Percentiles rank a stretch among this genome's conserved stretches.
phyloP scores from a whole-genome alignment of 1,140 invertebrate genomes.

The Eciton burchellii region DNA sequence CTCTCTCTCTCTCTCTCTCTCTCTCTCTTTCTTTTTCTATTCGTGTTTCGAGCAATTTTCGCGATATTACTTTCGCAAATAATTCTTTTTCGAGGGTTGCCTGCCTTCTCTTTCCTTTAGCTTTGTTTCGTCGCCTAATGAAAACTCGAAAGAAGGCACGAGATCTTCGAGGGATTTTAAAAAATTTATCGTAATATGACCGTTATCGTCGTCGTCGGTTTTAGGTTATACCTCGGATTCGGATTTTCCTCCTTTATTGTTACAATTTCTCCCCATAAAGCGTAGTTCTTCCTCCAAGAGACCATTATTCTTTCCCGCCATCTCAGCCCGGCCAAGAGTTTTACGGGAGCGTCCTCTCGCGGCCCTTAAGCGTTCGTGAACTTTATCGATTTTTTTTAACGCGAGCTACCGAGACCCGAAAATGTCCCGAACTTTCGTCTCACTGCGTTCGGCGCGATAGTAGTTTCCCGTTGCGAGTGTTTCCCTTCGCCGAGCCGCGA shows the following conservation, averaged over 20 bases:
- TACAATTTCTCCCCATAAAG: conserved; percentile 4
- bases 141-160: background rate
- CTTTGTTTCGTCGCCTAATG: background rate
- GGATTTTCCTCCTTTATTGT: background rate
- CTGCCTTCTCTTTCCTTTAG: background rate
- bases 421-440: conserved; percentile 44
- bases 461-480: conserved; percentile 21
- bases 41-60: background rate
- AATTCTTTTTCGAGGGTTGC: background rate
- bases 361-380: conserved; percentile 3
- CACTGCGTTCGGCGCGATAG: background rate
- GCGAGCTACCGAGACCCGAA: background rate
- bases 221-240: background rate
- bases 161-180: background rate
- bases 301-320: background rate
- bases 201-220: background rate
- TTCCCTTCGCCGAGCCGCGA: conserved; percentile 1
- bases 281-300: conserved; percentile 8
- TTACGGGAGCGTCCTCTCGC: conserved; percentile 13
- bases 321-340: conserved; percentile 13
- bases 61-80: background rate
- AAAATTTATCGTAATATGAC: conserved; percentile 6
- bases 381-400: conserved; percentile 43
- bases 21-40: background rate
- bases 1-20: background rate